Percentiles rank a stretch among this genome's conserved stretches.
Conservation (phyloP, 1,140 invertebrate species). For the Macrobrachium nipponense region DNA sequence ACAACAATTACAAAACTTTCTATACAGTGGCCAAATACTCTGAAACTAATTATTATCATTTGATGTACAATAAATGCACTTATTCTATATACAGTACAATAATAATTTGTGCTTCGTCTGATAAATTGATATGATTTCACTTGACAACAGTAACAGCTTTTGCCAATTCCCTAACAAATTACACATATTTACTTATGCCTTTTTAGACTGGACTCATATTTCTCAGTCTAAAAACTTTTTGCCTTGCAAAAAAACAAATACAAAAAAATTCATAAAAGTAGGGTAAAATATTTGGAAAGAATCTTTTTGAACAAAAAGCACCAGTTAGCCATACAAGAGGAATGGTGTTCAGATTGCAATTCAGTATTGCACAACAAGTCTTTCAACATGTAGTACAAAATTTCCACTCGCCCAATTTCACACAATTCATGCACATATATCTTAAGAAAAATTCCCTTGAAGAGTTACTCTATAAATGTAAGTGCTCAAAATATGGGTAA, state of each 20-base stretch:
- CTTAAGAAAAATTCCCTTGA: no score
- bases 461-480: no score
- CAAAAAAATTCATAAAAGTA: no score
- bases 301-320: no score
- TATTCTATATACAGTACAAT: constrained; percentile 8
- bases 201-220: not conserved
- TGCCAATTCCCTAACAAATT: not conserved
- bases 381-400: no score
- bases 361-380: no score
- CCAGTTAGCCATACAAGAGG: no score
- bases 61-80: constrained; percentile 50
- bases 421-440: no score
- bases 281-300: no score
- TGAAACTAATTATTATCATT: constrained; percentile 17
- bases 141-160: constrained; percentile 16
- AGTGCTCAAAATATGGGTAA: not conserved
- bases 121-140: constrained; percentile 42
- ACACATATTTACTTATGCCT: not conserved
- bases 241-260: no score
- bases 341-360: no score
- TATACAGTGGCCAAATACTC: constrained; percentile 44
- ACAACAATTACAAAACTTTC: constrained; percentile 59
- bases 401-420: no score
- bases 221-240: not conserved
- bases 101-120: constrained; percentile 5